Conservation (phyloP, 2,888 invertebrate species). For the Sialis fuliginosa region DNA sequence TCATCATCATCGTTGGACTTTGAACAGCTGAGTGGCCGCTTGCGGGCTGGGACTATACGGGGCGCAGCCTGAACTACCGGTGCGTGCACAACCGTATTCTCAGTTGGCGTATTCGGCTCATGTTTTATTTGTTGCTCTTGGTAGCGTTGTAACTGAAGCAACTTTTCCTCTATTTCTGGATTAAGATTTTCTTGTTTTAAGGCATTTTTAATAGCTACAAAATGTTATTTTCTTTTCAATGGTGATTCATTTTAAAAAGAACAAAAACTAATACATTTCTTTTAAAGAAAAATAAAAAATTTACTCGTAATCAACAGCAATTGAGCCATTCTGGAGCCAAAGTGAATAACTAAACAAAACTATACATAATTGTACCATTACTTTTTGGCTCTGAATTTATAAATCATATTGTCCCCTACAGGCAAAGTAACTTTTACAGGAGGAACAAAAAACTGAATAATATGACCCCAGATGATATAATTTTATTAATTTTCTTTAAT, state of each 20-base stretch:
- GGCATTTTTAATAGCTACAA: constrained; percentile 77
- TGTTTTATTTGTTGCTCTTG: constrained; percentile 64
- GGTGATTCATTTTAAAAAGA: too few species aligned
- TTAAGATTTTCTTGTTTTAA: constrained; percentile 78
- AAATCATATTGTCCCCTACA: too few species aligned
- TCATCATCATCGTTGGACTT: constrained; percentile 24
- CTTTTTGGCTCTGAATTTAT: too few species aligned
- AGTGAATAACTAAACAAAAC: background rate
- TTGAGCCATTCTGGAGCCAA: background rate
- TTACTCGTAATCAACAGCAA: background rate
- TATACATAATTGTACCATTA: background rate
- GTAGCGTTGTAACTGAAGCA: constrained; percentile 71
- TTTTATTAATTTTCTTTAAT: too few species aligned
- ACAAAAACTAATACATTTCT: too few species aligned
- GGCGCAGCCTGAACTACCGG: background rate
- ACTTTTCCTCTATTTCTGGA: constrained; percentile 83
- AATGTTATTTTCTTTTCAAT: too few species aligned
- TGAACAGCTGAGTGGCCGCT: constrained; percentile 19
- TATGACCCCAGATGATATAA: too few species aligned
- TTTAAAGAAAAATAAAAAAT: background rate
- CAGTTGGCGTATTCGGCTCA: constrained; percentile 19
- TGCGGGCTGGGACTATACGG: constrained; percentile 13
- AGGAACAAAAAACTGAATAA: too few species aligned
- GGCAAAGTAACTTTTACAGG: too few species aligned
- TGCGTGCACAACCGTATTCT: constrained; percentile 6